phyloP scores from a whole-genome alignment of 2,888 invertebrate species.

The Chaetoderma sp. region DNA sequence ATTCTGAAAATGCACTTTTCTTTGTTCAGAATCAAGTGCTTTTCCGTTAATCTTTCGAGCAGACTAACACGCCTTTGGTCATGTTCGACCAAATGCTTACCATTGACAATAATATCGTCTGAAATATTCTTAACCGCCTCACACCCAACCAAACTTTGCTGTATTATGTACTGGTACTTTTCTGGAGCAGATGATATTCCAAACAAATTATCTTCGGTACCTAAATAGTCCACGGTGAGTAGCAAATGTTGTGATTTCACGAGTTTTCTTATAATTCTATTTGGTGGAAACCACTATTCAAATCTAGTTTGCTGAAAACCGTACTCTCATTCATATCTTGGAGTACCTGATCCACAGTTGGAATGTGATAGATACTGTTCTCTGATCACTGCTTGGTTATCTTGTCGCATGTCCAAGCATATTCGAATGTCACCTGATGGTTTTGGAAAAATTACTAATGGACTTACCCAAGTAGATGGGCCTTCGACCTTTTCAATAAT shows the following conservation, averaged over 20 bases:
- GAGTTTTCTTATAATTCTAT: slow-evolving; percentile 39
- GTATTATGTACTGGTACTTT: slow-evolving; percentile 36
- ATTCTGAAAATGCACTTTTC: slow-evolving; percentile 7
- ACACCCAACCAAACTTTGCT: slow-evolving; percentile 22
- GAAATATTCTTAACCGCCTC: slow-evolving; percentile 31
- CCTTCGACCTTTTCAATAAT: slow-evolving; percentile 21
- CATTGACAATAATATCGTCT: slow-evolving; percentile 40
- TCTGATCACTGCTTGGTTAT: slow-evolving; percentile 29
- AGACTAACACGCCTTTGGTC: background rate
- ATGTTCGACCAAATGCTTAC: background rate
- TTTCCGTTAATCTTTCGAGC: background rate
- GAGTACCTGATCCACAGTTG: slow-evolving; percentile 38
- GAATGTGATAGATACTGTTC: slow-evolving; percentile 29
- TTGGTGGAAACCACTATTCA: slow-evolving; percentile 44
- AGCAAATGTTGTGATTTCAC: slow-evolving; percentile 46
- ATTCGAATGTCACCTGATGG: slow-evolving; percentile 21
- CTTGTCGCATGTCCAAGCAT: slow-evolving; percentile 33
- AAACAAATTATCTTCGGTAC: slow-evolving; percentile 40
- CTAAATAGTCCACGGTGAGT: slow-evolving; percentile 39
- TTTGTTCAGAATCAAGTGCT: background rate
- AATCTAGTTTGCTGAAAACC: slow-evolving; percentile 43
- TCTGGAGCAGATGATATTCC: slow-evolving; percentile 39
- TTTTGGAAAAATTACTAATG: slow-evolving; percentile 23
- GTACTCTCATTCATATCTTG: slow-evolving; percentile 26
- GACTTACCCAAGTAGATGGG: slow-evolving; percentile 20